Percentiles rank a stretch among this genome's conserved stretches.
Conservation (phyloP, 1,140 invertebrate species). For the Odontomachus brunneus region DNA sequence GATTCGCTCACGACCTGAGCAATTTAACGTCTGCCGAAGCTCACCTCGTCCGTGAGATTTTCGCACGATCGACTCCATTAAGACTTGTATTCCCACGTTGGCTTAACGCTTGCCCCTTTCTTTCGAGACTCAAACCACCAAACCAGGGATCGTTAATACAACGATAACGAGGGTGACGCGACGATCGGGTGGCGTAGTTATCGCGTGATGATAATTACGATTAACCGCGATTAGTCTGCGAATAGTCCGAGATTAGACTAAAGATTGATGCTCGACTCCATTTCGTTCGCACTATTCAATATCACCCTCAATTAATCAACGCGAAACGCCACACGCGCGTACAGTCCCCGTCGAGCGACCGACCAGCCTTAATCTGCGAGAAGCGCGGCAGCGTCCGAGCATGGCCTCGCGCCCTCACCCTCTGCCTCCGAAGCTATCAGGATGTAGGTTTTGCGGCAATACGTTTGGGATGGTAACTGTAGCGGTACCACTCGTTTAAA, state of each 20-base stretch:
- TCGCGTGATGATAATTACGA: neutral
- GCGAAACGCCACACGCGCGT: conserved; percentile 25
- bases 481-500: conserved; percentile 68
- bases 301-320: conserved; percentile 59
- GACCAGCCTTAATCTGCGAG: conserved; percentile 54
- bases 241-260: conserved; percentile 16
- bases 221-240: neutral
- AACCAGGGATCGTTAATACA: neutral
- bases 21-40: conserved; percentile 37
- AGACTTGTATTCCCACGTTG: neutral
- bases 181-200: neutral
- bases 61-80: conserved; percentile 13
- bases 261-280: conserved; percentile 50
- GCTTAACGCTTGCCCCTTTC: neutral
- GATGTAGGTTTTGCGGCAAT: conserved; percentile 57
- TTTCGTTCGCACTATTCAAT: conserved; percentile 52
- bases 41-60: neutral
- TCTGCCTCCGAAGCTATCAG: conserved; percentile 45
- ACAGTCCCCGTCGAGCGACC: neutral
- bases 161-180: too few relatives aligned
- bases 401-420: neutral
- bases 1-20: neutral
- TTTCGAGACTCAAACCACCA: neutral
- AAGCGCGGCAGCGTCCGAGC: conserved; percentile 34
- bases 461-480: conserved; percentile 57